Base-by-base conservation (phyloP, 2,888 invertebrate genomes). In the Ischnus inquisitorius region DNA sequence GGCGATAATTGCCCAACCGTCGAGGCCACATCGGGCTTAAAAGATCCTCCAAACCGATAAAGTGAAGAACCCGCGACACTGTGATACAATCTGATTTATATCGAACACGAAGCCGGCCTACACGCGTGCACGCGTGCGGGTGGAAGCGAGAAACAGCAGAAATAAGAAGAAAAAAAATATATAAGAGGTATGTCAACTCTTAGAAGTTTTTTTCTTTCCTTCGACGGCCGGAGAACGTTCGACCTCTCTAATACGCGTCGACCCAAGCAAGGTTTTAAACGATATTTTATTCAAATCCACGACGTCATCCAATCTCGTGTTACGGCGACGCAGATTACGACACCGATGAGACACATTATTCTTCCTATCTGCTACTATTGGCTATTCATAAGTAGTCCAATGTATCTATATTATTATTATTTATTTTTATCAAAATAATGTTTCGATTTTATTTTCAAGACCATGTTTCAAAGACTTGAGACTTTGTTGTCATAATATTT, bases 21-120 rank as follows among this genome's bases (percentile, higher is more conserved):
- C 78, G 79, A 88, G 86, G 80, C 89, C 87, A 84, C 82, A 83
- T 84, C 82, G 84, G 62, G 84, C 62, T 84, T 48, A 34, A 82
- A 87, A 91, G 91, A 91, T 91, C 87, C 87, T 85, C 65, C 60
- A 78, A 12, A 43, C 80, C 84, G 91, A 92, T 92, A 90, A 71
- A 89, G 77, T 80, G 85, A 89, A 88, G 88, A 88, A 88, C 88
- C 88, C 86, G 34, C 34, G 84, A 84, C 82, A 69, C 71, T 84
- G 86, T 87, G 91, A 92, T 92, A 92, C 91, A 90, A 92, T 92
- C 91, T 92, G 90, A 92, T 91, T 92, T 92, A 92, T 92, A 91
- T 92, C 88, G 89, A 87, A 91, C 89, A 91, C 88, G 89, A 88
- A 82, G 86, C 83, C 82, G 87, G 87, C 6, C 86, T 86, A 87